Base-by-base conservation (phyloP, 2,113 vertebrate genomes). In the Oreochromis spilurus region DNA sequence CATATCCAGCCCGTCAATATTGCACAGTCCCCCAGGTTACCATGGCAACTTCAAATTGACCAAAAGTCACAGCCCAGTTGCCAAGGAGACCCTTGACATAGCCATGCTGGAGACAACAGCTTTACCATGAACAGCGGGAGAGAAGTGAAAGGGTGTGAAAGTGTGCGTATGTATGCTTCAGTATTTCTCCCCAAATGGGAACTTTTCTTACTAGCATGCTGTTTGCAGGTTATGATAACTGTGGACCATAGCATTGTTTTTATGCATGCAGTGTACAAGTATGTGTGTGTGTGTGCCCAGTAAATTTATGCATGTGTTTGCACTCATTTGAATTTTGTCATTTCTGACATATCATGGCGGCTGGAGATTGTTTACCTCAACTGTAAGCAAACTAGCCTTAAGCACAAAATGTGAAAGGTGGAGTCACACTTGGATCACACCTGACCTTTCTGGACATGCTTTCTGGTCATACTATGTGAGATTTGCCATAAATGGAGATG, bases 1-100 rank as follows among this genome's bases (percentile, higher is more conserved):
- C 24, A 95, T 95, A 65, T 95, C 96, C 81, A 96, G 90, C 90
- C 94, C 94, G 2, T 89, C 90, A 4, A 81, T 95, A 58, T 7
- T 92, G 72, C 84, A 93, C 5, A 91, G 90, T 72, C 93, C 86
- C 13, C 84, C 84, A 2, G 84, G 86, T 88, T 95, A 82, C 82
- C 90, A 88, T 6, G 88, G 91, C 60, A 93, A 88, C 89, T 85
- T 86, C 45, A 92, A 92, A 90, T 2, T 83, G 36, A 90, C 85
- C 83, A 93, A 93, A 91, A 89, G 82, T 4, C 80, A 57, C 89
- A 83, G 87, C 84, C 81, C 90, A 1, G 83, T 92, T 31, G 62
- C 82, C 38, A 93, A 87, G 57, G 93, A 95, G 45, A 81, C 92
- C 21, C 91, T 93, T 3, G 87, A 92, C 29, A 89, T 92, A 24